These are phyloP conservation scores for Limnothrissa miodon DNA, from an alignment of 2,113 vertebrate genomes.

Conservation along the genomic window DNA sequence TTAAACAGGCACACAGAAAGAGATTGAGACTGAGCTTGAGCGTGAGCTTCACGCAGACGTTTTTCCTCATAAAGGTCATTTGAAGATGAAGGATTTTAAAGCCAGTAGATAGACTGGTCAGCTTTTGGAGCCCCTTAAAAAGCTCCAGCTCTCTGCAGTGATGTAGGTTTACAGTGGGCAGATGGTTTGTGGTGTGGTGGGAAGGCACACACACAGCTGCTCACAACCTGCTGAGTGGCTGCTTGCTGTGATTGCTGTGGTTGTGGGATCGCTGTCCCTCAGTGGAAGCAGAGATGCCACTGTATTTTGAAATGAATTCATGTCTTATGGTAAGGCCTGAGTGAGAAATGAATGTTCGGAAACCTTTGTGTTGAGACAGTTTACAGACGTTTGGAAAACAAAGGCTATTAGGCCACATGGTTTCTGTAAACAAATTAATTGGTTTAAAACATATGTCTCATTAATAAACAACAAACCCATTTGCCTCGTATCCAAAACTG, in stretches of 20 bases:
- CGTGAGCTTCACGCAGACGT: not conserved
- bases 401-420: not conserved
- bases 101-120: not conserved
- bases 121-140: not conserved
- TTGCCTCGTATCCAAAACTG: too few species aligned
- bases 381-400: not conserved
- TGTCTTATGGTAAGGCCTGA: not conserved
- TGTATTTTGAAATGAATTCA: not conserved
- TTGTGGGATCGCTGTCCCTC: not conserved
- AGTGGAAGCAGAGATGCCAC: not conserved
- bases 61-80: not conserved
- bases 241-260: constrained; percentile 7
- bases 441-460: not conserved
- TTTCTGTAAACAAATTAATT: not conserved
- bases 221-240: not conserved
- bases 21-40: not conserved
- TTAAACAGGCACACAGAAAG: not conserved
- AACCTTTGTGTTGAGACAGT: too few species aligned
- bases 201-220: constrained; percentile 8
- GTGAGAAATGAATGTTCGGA: not conserved
- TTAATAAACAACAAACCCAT: too few species aligned
- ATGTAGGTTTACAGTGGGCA: constrained; percentile 4
- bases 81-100: not conserved
- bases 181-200: constrained; percentile 8
- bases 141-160: not conserved